phyloP scores from a whole-genome alignment of 1,140 invertebrate species.

The Trichoplusia ni region DNA sequence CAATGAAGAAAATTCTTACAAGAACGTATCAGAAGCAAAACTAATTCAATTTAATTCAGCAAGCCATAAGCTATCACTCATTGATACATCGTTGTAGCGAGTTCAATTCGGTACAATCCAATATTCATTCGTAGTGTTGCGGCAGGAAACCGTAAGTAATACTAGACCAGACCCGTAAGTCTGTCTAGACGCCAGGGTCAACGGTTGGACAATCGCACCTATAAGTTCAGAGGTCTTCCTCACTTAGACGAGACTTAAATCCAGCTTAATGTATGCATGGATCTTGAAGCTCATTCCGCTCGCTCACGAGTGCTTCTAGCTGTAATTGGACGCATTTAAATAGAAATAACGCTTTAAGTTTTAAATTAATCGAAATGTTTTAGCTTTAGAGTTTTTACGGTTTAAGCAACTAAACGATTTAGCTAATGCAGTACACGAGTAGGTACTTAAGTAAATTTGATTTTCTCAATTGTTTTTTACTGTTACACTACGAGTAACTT shows the following conservation, averaged over 20 bases:
- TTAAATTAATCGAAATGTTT: background rate
- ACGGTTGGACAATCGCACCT: conserved; percentile 26
- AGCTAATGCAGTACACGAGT: no score
- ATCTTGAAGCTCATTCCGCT: conserved; percentile 21
- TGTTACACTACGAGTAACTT: no score
- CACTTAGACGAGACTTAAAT: conserved; percentile 28
- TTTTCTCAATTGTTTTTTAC: no score
- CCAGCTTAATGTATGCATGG: conserved; percentile 25
- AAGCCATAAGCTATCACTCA: background rate
- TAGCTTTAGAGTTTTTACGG: no score
- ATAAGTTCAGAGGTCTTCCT: conserved; percentile 21
- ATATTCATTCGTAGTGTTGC: conserved; percentile 4
- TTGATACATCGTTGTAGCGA: background rate
- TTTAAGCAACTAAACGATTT: no score
- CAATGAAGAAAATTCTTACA: no score
- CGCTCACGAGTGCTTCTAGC: conserved; percentile 16
- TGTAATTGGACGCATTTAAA: conserved; percentile 11
- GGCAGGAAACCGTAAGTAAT: conserved; percentile 25
- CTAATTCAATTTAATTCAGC: no score
- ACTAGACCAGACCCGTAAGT: conserved; percentile 5
- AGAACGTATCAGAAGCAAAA: no score
- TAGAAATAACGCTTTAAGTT: conserved; percentile 18
- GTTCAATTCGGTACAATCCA: conserved; percentile 8
- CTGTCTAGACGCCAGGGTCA: conserved; percentile 29
- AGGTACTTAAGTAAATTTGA: no score